Percentiles rank a stretch among this genome's conserved stretches.
Evolutionary conservation across 2,113 vertebrate species (phyloP).

Genomic region (Aegithalos caudatus): DNA sequence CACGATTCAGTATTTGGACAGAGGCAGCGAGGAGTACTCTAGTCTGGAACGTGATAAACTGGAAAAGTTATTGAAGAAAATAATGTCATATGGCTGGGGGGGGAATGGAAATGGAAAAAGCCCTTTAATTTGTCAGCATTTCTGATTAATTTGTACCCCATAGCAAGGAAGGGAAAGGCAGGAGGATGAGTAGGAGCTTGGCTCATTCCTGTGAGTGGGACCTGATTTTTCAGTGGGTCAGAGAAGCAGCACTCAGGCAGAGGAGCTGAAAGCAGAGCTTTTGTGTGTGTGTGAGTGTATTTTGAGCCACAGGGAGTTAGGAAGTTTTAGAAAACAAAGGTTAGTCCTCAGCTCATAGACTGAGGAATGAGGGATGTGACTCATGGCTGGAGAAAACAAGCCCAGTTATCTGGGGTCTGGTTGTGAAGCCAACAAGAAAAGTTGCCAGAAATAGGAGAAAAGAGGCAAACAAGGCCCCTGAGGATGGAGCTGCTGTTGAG

Average conservation of each 20-base stretch:
- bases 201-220: background rate
- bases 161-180: background rate
- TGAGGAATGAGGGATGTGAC: background rate
- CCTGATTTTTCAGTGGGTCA: background rate
- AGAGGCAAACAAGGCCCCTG: background rate
- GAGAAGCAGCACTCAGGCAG: background rate
- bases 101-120: background rate
- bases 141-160: background rate
- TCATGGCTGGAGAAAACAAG: background rate
- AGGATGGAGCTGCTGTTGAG: background rate
- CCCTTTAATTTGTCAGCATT: background rate
- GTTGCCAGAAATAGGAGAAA: background rate
- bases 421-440: background rate
- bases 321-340: background rate
- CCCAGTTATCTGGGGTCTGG: background rate
- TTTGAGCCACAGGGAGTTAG: background rate
- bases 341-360: accelerated
- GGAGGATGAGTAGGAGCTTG: background rate
- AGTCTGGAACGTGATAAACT: background rate
- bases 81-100: background rate
- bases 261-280: background rate
- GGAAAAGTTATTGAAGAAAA: background rate
- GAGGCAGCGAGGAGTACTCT: background rate
- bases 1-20: background rate
- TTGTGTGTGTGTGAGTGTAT: background rate